A percentile compares a stretch with the other conserved stretches of the same genome.
Conservation (phyloP, 1,140 invertebrate species). For the Megathymus violae region DNA sequence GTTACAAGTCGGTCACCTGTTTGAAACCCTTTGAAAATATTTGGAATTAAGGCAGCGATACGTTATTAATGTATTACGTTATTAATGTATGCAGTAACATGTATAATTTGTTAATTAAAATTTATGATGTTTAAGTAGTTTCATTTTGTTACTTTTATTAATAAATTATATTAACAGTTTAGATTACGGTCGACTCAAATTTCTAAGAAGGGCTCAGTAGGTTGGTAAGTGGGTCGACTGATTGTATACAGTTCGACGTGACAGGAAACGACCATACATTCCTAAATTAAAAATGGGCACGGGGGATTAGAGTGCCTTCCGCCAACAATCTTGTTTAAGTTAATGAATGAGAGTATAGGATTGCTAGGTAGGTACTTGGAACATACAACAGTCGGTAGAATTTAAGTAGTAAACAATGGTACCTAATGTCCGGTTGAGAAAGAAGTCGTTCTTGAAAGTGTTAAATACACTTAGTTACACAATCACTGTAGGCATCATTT, state of each 20-base stretch:
- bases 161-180: neutral
- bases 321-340: slow-evolving; percentile 45
- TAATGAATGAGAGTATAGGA: slow-evolving; percentile 45
- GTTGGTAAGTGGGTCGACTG: slow-evolving; percentile 34
- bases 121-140: no score
- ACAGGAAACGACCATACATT: slow-evolving; percentile 48
- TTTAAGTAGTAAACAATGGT: slow-evolving; percentile 49
- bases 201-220: slow-evolving; percentile 18
- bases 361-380: neutral
- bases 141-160: neutral
- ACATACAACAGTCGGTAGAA: neutral
- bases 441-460: slow-evolving; percentile 44
- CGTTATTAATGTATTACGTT: no score
- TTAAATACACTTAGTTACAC: slow-evolving; percentile 56
- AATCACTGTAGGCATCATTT: slow-evolving; percentile 21
- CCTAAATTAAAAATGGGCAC: slow-evolving; percentile 43
- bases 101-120: no score
- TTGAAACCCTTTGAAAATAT: no score
- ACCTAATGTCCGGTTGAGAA: slow-evolving; percentile 49
- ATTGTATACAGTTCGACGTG: slow-evolving; percentile 40
- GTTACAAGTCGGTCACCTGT: no score
- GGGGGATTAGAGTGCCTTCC: slow-evolving; percentile 40
- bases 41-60: no score
- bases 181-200: slow-evolving; percentile 20
- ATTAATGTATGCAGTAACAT: no score